Conservation (phyloP, 2,888 invertebrate species). For the Nephrocerus scutellatus region DNA sequence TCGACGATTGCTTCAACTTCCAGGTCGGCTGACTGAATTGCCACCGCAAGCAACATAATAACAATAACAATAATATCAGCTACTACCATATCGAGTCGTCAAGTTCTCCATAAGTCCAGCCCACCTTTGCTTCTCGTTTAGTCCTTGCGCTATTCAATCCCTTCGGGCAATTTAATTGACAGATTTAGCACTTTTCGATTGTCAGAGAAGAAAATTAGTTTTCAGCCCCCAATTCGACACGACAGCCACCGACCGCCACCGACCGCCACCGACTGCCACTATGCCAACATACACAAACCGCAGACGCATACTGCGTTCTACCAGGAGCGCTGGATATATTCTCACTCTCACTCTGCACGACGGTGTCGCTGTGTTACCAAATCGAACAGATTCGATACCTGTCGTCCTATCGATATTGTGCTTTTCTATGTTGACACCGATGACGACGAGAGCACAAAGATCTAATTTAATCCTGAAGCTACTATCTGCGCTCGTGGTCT, state of each 20-base stretch:
- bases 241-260: not conserved
- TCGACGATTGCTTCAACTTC: too few relatives aligned
- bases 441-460: too few relatives aligned
- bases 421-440: too few relatives aligned
- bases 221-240: constrained; percentile 32
- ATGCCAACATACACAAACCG: constrained; percentile 10
- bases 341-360: too few relatives aligned
- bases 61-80: constrained; percentile 7
- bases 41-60: constrained; percentile 36
- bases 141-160: constrained; percentile 26
- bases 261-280: not conserved
- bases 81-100: not conserved
- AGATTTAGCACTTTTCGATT: constrained; percentile 44
- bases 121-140: not conserved
- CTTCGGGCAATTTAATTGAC: constrained; percentile 45
- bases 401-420: too few relatives aligned
- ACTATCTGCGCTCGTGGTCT: too few relatives aligned
- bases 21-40: too few relatives aligned
- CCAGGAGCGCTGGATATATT: too few relatives aligned
- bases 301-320: too few relatives aligned
- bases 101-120: constrained; percentile 1
- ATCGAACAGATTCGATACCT: too few relatives aligned
- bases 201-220: constrained; percentile 41
- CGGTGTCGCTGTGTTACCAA: too few relatives aligned
- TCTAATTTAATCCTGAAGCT: too few relatives aligned